A percentile compares a stretch with the other conserved stretches of the same genome.
These are phyloP conservation scores for Chrysotoxum bicinctum DNA, from an alignment of 2,888 invertebrate species.

Conservation along the genomic window DNA sequence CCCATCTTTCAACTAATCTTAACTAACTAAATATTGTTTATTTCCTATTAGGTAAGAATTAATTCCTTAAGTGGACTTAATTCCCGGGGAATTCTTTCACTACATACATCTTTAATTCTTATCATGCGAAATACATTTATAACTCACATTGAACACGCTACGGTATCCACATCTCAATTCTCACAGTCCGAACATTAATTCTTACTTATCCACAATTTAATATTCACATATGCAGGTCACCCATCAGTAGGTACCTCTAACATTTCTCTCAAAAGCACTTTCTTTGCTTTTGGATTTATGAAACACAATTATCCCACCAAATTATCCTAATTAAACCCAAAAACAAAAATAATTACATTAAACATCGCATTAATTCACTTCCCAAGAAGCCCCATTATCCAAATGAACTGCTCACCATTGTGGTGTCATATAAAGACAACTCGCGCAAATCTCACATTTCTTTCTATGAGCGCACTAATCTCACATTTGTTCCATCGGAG, in stretches of 20 bases:
- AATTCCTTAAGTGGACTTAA: too few relatives aligned
- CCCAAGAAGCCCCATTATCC: constrained; percentile 40
- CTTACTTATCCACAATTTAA: not conserved
- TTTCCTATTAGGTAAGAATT: too few relatives aligned
- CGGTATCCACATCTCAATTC: too few relatives aligned
- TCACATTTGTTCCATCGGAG: not conserved
- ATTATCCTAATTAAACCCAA: constrained; percentile 38
- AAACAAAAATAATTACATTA: constrained; percentile 18
- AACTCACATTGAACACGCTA: too few relatives aligned
- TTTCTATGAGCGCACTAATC: constrained; percentile 12
- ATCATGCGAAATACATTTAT: too few relatives aligned
- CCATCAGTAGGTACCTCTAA: not conserved
- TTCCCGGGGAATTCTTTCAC: too few relatives aligned
- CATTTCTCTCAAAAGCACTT: not conserved
- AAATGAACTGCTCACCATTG: constrained; percentile 25
- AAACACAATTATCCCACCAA: constrained; percentile 39
- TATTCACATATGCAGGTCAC: not conserved
- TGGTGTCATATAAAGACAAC: constrained; percentile 5
- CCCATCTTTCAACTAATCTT: too few relatives aligned
- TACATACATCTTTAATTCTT: too few relatives aligned
- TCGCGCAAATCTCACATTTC: constrained; percentile 14
- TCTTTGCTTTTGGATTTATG: not conserved
- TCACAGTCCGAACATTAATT: too few relatives aligned
- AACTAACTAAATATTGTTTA: too few relatives aligned
- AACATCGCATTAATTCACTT: constrained; percentile 45